phyloP scores from a whole-genome alignment of 2,113 vertebrate genomes.

The Indicator maculatus region DNA sequence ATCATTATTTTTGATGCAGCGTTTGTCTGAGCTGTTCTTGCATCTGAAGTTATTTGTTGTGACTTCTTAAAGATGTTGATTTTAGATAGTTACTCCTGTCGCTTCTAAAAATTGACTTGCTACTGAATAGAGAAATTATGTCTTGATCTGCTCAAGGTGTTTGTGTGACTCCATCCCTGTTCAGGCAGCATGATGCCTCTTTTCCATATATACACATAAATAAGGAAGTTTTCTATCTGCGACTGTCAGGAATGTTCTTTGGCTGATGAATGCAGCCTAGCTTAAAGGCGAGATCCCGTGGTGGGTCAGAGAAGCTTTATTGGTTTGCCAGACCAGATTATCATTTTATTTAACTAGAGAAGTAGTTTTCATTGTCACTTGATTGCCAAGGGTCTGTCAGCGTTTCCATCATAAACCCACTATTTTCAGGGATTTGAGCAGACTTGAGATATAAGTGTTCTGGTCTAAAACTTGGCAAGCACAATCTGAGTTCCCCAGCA shows the following conservation, averaged over 20 bases:
- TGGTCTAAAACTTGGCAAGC: slow-evolving; percentile 70
- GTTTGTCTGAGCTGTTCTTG: neutral
- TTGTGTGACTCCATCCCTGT: neutral
- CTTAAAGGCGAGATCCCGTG: neutral
- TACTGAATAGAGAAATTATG: neutral
- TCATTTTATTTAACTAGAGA: slow-evolving; percentile 55
- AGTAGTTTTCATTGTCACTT: slow-evolving; percentile 59
- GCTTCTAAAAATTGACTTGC: neutral
- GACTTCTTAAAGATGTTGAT: neutral
- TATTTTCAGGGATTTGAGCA: slow-evolving; percentile 75
- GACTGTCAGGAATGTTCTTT: neutral
- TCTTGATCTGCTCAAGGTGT: neutral
- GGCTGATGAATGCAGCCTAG: neutral
- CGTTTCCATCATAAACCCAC: slow-evolving; percentile 74
- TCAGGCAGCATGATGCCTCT: neutral
- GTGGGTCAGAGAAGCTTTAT: slow-evolving; percentile 25
- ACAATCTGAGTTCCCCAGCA: slow-evolving; percentile 21
- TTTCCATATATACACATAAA: neutral
- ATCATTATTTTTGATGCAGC: neutral
- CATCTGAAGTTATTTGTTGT: neutral
- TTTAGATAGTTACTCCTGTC: neutral
- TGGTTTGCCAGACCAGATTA: slow-evolving; percentile 60
- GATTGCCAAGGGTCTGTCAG: slow-evolving; percentile 70
- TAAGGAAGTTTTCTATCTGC: neutral
- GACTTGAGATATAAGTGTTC: slow-evolving; percentile 52